Percentiles rank a stretch among this genome's conserved stretches.
phyloP scores from a whole-genome alignment of 2,113 vertebrate genomes.

The Erinaceus europaeus region DNA sequence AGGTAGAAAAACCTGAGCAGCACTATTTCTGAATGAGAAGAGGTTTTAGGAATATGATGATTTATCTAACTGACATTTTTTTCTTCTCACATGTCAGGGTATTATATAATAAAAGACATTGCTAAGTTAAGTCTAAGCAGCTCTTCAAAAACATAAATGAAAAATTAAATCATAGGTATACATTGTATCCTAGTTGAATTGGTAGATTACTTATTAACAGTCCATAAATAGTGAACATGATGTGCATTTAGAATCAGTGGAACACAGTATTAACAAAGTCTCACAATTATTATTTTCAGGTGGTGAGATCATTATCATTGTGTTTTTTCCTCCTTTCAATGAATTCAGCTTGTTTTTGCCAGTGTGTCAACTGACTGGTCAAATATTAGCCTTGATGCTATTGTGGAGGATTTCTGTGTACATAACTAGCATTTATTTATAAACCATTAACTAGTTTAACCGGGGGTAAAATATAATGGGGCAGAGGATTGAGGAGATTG shows the following conservation, averaged over 20 bases:
- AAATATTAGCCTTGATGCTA: too few species aligned
- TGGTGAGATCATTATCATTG: accelerated
- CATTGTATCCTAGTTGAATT: not conserved
- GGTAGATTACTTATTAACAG: not conserved
- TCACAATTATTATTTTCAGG: too few species aligned
- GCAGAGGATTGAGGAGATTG: too few species aligned
- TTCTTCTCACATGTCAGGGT: not conserved
- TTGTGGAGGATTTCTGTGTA: not conserved
- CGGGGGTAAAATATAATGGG: not conserved
- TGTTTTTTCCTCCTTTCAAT: not conserved
- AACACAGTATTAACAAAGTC: too few species aligned
- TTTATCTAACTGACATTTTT: not conserved
- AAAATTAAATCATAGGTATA: not conserved
- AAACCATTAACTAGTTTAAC: too few species aligned
- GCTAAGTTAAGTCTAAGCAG: not conserved
- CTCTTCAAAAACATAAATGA: conserved; percentile 41
- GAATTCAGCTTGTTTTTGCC: too few species aligned
- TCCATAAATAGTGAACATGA: not conserved
- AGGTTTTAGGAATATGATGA: conserved; percentile 13
- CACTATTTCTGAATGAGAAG: not conserved
- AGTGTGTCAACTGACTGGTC: too few species aligned
- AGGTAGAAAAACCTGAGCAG: too few species aligned
- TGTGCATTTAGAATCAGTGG: not conserved
- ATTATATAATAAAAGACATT: not conserved
- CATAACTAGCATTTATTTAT: too few species aligned